These are phyloP conservation scores for Morpho achilles DNA, from an alignment of 2,888 invertebrate species.

Conservation along the genomic window DNA sequence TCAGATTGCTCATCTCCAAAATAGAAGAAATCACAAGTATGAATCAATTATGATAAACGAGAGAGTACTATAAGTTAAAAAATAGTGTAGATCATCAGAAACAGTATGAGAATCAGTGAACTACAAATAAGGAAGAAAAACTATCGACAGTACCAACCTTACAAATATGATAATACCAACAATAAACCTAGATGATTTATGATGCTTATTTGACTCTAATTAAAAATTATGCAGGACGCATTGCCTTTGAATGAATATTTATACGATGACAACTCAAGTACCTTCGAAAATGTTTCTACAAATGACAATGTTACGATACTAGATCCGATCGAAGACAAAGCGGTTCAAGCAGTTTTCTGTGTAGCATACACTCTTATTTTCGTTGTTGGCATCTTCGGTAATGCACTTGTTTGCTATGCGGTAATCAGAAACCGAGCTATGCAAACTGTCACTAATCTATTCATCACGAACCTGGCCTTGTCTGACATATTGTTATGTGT, in stretches of 20 bases:
- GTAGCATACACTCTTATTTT: slow-evolving; percentile 89
- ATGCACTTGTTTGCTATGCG: slow-evolving; percentile 91
- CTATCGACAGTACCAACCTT: slow-evolving; percentile 30
- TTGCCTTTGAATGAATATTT: slow-evolving; percentile 48
- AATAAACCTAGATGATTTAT: slow-evolving; percentile 56
- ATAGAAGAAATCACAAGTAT: slow-evolving; percentile 1
- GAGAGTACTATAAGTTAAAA: not conserved
- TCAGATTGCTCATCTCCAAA: slow-evolving; percentile 5
- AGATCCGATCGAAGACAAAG: slow-evolving; percentile 82
- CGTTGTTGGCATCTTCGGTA: slow-evolving; percentile 88
- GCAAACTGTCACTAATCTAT: slow-evolving; percentile 96
- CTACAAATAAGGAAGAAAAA: slow-evolving; percentile 24
- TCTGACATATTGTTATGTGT: slow-evolving; percentile 92
- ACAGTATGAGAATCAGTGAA: slow-evolving; percentile 27
- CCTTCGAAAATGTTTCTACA: slow-evolving; percentile 37
- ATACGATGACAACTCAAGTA: slow-evolving; percentile 42
- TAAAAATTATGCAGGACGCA: slow-evolving; percentile 62
- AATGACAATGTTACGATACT: slow-evolving; percentile 42
- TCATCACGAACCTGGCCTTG: slow-evolving; percentile 93
- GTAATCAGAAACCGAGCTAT: slow-evolving; percentile 91
- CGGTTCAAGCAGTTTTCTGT: slow-evolving; percentile 86
- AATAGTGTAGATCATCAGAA: not conserved
- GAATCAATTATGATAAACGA: not conserved
- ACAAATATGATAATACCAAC: slow-evolving; percentile 49
- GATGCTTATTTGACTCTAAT: slow-evolving; percentile 57